Percentiles rank a stretch among this genome's conserved stretches.
Evolutionary conservation across 2,113 vertebrate genomes (phyloP).

Genomic region (Vidua macroura): DNA sequence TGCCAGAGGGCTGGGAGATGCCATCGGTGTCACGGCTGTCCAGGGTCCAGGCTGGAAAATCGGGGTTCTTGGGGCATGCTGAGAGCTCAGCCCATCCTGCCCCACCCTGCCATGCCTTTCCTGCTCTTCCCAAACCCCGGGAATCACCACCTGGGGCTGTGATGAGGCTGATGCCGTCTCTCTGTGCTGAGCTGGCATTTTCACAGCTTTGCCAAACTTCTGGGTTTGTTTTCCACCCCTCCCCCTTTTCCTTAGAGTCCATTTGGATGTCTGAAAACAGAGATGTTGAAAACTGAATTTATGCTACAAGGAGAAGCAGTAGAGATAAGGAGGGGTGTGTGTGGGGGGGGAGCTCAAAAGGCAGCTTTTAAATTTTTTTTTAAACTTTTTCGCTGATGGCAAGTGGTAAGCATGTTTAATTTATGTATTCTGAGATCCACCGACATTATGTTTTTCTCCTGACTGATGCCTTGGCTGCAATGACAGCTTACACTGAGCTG

Average conservation of each 20-base stretch:
- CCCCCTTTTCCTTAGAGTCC: background rate
- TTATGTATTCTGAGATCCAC: constrained; percentile 45
- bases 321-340: background rate
- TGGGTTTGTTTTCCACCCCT: background rate
- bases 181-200: background rate
- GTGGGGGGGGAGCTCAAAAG: background rate
- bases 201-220: background rate
- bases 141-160: background rate
- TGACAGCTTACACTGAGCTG: background rate
- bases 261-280: background rate
- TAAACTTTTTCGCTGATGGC: constrained; percentile 23
- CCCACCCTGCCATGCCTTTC: background rate
- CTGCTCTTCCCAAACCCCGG: background rate
- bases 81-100: background rate
- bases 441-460: constrained; percentile 6
- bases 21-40: rapidly evolving
- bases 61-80: rapidly evolving
- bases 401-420: constrained; percentile 65
- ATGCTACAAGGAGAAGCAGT: background rate
- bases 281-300: background rate
- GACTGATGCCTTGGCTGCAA: constrained; percentile 50
- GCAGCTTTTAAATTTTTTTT: background rate
- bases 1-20: background rate
- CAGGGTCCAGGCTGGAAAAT: background rate
- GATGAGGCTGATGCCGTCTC: rapidly evolving